Conservation (phyloP, 2,797 vertebrate species). For the Heterohyrax brucei region DNA sequence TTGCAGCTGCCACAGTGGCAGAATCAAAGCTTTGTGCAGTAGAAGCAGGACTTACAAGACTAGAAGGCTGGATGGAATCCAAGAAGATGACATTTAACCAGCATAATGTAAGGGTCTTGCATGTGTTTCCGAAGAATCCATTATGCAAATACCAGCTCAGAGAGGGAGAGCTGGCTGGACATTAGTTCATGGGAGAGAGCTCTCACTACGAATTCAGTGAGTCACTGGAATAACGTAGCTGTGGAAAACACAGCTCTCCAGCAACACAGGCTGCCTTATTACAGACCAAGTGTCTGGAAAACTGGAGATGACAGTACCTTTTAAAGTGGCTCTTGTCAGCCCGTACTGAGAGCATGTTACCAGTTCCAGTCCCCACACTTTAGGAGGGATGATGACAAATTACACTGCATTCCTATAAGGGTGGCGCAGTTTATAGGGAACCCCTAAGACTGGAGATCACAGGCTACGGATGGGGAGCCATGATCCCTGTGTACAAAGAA, state of each 20-base stretch:
- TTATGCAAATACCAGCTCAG: not conserved
- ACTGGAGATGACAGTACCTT: not conserved
- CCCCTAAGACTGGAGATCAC: not conserved
- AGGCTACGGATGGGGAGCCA: not conserved
- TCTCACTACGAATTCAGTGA: not conserved
- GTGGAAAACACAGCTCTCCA: not conserved
- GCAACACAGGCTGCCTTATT: not conserved
- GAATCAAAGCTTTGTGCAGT: constrained; percentile 61
- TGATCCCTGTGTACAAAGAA: not conserved
- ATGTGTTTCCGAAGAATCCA: constrained; percentile 57
- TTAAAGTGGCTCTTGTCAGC: not conserved
- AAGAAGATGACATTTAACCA: constrained; percentile 74
- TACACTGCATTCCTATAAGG: not conserved
- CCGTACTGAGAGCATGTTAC: not conserved
- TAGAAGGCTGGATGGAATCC: constrained; percentile 55
- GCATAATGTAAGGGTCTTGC: not conserved
- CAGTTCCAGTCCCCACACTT: not conserved
- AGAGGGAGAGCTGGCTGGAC: not conserved
- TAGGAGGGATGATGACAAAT: not conserved
- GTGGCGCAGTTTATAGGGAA: not conserved
- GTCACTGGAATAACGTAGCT: constrained; percentile 15
- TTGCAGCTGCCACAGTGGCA: not conserved
- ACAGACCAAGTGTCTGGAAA: not conserved
- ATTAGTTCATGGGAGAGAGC: constrained; percentile 14
- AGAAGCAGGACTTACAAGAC: not conserved